Percentiles rank a stretch among this genome's conserved stretches.
These are phyloP conservation scores for Bombylius major DNA, from an alignment of 2,888 invertebrate species.

Conservation along the genomic window DNA sequence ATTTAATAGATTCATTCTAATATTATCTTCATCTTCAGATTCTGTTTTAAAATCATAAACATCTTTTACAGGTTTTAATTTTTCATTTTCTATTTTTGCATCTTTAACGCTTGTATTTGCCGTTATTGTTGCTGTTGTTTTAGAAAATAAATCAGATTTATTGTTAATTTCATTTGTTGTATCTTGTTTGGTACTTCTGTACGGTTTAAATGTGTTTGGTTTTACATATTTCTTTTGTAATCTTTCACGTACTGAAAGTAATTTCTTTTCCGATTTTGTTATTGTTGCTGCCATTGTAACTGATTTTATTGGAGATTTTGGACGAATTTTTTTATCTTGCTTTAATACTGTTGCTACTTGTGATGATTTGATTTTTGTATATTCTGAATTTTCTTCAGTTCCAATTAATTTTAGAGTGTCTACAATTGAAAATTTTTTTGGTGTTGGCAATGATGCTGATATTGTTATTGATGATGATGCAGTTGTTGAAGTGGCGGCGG, in stretches of 20 bases:
- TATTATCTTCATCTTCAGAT: constrained; percentile 34
- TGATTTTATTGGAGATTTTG: neutral
- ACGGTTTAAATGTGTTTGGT: constrained; percentile 8
- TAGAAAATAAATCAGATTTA: neutral
- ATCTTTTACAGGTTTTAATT: constrained; percentile 16
- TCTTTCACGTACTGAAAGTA: constrained; percentile 6
- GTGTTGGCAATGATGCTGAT: too few species aligned
- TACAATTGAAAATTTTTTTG: too few species aligned
- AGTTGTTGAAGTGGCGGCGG: too few species aligned
- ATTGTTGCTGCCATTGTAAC: neutral
- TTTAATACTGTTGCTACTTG: too few species aligned
- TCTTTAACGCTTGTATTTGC: constrained; percentile 2
- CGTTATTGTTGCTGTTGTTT: neutral
- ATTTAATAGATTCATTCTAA: constrained; percentile 33
- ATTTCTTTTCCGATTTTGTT: neutral
- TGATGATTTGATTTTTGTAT: too few species aligned
- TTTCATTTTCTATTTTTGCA: constrained; percentile 1
- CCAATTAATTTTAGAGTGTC: too few species aligned
- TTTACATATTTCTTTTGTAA: constrained; percentile 10
- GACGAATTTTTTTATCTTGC: neutral
- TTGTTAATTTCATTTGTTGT: constrained; percentile 6
- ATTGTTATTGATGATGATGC: too few species aligned
- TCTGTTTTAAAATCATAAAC: constrained; percentile 35
- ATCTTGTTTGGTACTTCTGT: constrained; percentile 14
- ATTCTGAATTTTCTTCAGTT: too few species aligned